phyloP scores from a whole-genome alignment of 2,888 invertebrate species.

The Drosophila peninsularis region DNA sequence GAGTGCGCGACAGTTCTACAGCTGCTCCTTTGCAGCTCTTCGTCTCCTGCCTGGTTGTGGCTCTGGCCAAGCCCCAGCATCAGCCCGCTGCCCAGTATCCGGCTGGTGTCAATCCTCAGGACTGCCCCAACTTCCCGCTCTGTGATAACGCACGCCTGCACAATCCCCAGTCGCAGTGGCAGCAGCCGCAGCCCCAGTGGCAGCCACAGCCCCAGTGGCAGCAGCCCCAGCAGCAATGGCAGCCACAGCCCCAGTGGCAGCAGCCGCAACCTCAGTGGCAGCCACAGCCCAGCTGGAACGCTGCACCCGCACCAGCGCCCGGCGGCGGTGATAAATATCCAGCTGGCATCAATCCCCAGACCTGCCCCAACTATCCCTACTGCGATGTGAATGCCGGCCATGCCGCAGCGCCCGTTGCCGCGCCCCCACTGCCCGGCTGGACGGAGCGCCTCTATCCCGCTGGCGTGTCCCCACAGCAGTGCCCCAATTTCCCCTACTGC shows the following conservation, averaged over 20 bases:
- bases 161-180: slow-evolving; percentile 82
- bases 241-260: slow-evolving; percentile 55
- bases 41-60: slow-evolving; percentile 80
- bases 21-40: slow-evolving; percentile 67
- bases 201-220: slow-evolving; percentile 79
- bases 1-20: too few species aligned
- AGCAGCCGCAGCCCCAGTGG: slow-evolving; percentile 78
- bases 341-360: slow-evolving; percentile 85
- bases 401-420: slow-evolving; percentile 79
- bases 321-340: slow-evolving; percentile 84
- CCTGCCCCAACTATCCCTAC: slow-evolving; percentile 86
- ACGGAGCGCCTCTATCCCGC: slow-evolving; percentile 85
- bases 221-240: slow-evolving; percentile 69
- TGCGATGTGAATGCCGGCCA: slow-evolving; percentile 84
- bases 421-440: slow-evolving; percentile 85
- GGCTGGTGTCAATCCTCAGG: slow-evolving; percentile 85
- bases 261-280: slow-evolving; percentile 58
- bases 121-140: slow-evolving; percentile 86
- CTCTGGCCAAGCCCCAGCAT: slow-evolving; percentile 84
- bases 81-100: slow-evolving; percentile 84
- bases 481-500: slow-evolving; percentile 85
- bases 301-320: slow-evolving; percentile 70
- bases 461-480: slow-evolving; percentile 85
- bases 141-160: slow-evolving; percentile 85
- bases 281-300: slow-evolving; percentile 79